Base-by-base conservation (phyloP, 2,797 vertebrate species). In the Synaphobranchus kaupii region DNA sequence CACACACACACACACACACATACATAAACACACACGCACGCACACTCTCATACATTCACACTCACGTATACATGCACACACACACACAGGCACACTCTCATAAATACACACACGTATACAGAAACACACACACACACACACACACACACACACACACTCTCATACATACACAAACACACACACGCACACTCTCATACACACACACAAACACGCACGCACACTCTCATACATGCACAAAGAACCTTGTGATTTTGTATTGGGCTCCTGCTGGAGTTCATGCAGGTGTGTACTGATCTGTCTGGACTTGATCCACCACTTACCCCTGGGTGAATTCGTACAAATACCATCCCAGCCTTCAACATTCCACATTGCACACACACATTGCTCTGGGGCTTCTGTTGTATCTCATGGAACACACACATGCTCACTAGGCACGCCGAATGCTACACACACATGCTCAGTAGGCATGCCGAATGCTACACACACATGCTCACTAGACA, bases 271-370 rank as follows among this genome's bases (percentile, higher is more conserved):
- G 63, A 66, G 63, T 66, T 25, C 8, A 6, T 73, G 68, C 68
- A 73, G 68, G 68, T 73, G 68, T 73, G 68, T 73, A 4, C 68
- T 73, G 68, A 73, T 73, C 9, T 73, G 68, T 39, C 68, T 73
- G n/a, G 68, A 28, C 68, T 73, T 73, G 68, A 17, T 73, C 68
- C 68, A 73, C 28, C 3, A 1, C 31, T 73, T 9, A 0, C 39
- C 76, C 76, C 48, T 6, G 44, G 39, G 39, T 80, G 76, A 80
- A 47, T 25, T 50, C 15, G 13, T 31, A 25, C 13, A 13, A 76
- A 76, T 76, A 34, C n/a, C 71, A 34, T 56, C 54, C 54, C 54
- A 56, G 15, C 54, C 2, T 56, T 56, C 54, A 56, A 13, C 54
- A 3, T 56, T 56, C 54, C 54, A 56, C 54, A 52, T 63, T 25